Conservation (phyloP, 1,140 invertebrate genomes). For the Trichonephila inaurata region DNA sequence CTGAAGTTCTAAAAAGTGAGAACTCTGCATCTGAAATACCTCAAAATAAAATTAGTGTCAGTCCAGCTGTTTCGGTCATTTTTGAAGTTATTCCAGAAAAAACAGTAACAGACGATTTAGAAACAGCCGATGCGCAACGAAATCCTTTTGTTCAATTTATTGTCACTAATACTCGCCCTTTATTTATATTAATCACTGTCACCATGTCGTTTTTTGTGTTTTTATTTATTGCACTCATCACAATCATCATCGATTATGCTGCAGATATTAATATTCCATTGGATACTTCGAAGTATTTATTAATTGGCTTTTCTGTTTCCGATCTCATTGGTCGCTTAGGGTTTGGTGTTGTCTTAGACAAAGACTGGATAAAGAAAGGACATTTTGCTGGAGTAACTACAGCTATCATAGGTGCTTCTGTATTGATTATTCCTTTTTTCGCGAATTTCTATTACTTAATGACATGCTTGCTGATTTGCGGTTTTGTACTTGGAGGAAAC, state of each 20-base stretch:
- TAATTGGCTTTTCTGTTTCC: conserved; percentile 71
- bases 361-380: conserved; percentile 2
- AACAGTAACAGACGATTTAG: not conserved
- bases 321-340: conserved; percentile 76
- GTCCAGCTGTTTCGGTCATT: not conserved
- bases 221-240: conserved; percentile 71
- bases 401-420: conserved; percentile 25
- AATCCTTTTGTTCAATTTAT: conserved; percentile 9
- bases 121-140: not conserved
- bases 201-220: conserved; percentile 43
- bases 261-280: conserved; percentile 53
- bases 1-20: not conserved
- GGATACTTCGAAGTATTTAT: conserved; percentile 36
- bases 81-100: not conserved
- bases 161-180: conserved; percentile 21
- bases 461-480: conserved; percentile 8
- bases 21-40: not conserved
- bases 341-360: conserved; percentile 64
- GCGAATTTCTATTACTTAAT: conserved; percentile 17
- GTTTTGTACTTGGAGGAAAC: conserved; percentile 49
- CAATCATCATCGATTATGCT: conserved; percentile 76
- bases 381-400: conserved; percentile 43
- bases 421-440: conserved; percentile 39
- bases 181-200: conserved; percentile 49
- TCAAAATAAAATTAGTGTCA: not conserved